phyloP scores from a whole-genome alignment of 2,888 invertebrate species.

The Napeogenes sylphis region DNA sequence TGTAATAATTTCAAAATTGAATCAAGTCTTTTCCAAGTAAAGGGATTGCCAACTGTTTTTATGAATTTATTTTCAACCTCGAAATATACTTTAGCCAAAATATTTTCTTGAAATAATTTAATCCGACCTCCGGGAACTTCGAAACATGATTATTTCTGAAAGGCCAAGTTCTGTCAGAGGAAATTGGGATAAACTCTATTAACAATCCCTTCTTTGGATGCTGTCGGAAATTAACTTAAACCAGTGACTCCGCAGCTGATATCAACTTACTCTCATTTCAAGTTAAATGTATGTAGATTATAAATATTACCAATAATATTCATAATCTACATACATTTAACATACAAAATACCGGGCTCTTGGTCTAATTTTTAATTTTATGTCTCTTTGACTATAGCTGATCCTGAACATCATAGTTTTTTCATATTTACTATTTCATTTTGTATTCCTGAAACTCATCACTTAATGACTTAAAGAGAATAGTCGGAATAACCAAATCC shows the following conservation, averaged over 20 bases:
- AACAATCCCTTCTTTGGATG: conserved; percentile 39
- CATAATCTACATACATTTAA: no score
- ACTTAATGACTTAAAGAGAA: no score
- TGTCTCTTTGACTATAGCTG: no score
- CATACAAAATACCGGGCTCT: no score
- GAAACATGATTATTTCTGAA: conserved; percentile 1
- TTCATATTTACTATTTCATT: no score
- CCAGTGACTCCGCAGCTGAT: conserved; percentile 48
- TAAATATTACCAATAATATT: no score
- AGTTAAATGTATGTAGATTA: no score
- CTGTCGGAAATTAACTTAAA: conserved; percentile 61
- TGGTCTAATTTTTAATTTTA: no score
- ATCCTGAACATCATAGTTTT: no score
- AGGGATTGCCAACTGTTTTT: conserved; percentile 26
- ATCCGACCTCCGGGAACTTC: conserved; percentile 1
- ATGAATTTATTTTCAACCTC: conserved; percentile 38
- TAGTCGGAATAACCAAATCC: conserved; percentile 19
- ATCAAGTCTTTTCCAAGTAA: background rate
- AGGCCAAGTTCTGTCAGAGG: conserved; percentile 20
- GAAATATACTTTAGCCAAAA: conserved; percentile 20
- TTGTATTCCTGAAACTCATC: no score
- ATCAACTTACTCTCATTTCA: conserved; percentile 22
- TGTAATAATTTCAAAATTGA: conserved; percentile 1
- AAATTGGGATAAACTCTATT: conserved; percentile 52
- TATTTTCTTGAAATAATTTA: conserved; percentile 5